Conservation (phyloP, 2,113 vertebrate genomes). For the Camelus bactrianus region DNA sequence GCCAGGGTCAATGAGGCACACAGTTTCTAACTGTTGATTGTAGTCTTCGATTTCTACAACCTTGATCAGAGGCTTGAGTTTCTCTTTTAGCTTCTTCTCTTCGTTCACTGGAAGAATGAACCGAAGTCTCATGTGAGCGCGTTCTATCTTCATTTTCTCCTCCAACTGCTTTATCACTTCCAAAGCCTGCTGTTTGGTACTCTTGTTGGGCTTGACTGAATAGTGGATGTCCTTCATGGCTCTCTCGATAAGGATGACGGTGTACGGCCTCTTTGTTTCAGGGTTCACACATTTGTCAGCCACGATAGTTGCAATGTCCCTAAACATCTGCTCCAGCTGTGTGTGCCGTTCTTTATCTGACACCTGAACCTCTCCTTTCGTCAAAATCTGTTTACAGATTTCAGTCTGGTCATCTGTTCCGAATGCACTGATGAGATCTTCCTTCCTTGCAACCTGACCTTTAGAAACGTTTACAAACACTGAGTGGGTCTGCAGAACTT, state of each 20-base stretch:
- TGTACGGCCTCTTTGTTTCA: constrained; percentile 96
- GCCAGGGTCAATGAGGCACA: constrained; percentile 96
- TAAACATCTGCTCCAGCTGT: constrained; percentile 97
- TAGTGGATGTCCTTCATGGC: constrained; percentile 99
- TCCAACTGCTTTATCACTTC: constrained; percentile 97
- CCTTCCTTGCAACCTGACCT: constrained; percentile 96
- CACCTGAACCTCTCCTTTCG: constrained; percentile 97
- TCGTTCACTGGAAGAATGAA: constrained; percentile 94
- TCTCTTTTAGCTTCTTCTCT: constrained; percentile 96
- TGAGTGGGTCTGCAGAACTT: constrained; percentile 95
- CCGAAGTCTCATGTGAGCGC: constrained; percentile 96
- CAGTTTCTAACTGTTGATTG: constrained; percentile 94
- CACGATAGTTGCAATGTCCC: constrained; percentile 97
- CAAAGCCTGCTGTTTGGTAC: constrained; percentile 98
- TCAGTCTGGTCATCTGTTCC: constrained; percentile 96
- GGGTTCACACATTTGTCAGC: constrained; percentile 98
- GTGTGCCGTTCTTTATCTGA: constrained; percentile 95
- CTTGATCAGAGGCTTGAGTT: constrained; percentile 95
- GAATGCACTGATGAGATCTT: constrained; percentile 93
- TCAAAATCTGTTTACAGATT: constrained; percentile 96
- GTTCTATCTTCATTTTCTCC: constrained; percentile 96
- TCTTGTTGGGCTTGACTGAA: constrained; percentile 95
- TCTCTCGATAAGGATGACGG: constrained; percentile 95
- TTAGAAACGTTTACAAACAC: constrained; percentile 99
- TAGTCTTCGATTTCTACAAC: constrained; percentile 96